Percentiles rank a stretch among this genome's conserved stretches.
Evolutionary conservation across 2,888 invertebrate genomes (phyloP).

Genomic region (Synanthedon myopaeformis): DNA sequence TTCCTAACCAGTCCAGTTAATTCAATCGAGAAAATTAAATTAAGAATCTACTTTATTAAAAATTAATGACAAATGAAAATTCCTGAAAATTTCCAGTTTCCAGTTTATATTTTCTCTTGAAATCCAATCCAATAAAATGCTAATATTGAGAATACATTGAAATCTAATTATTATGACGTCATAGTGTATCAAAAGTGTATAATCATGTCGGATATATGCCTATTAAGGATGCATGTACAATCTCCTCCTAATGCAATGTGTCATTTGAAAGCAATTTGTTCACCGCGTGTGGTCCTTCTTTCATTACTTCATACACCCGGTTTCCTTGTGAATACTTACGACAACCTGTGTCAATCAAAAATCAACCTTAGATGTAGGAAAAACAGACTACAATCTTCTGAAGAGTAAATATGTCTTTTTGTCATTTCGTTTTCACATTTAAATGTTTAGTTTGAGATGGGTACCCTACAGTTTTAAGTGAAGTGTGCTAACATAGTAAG

Average conservation of each 20-base stretch:
- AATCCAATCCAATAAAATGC: too few relatives aligned
- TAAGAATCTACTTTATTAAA: too few relatives aligned
- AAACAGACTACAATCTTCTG: neutral
- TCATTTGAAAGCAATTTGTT: conserved; percentile 66
- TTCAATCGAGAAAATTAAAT: too few relatives aligned
- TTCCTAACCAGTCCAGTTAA: too few relatives aligned
- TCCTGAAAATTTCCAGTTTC: too few relatives aligned
- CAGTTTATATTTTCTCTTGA: too few relatives aligned
- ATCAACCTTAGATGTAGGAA: neutral
- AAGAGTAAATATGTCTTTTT: neutral
- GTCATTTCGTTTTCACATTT: neutral
- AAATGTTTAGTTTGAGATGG: conserved; percentile 20
- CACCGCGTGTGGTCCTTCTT: conserved; percentile 55
- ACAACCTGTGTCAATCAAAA: neutral
- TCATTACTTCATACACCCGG: conserved; percentile 36
- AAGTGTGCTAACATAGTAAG: conserved; percentile 20
- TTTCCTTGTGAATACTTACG: conserved; percentile 8
- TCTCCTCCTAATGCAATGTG: conserved; percentile 50
- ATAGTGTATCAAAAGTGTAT: neutral
- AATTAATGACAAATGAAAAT: too few relatives aligned
- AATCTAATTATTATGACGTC: too few relatives aligned
- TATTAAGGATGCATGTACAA: conserved; percentile 4
- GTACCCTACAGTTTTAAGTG: conserved; percentile 30
- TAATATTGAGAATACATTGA: too few relatives aligned
- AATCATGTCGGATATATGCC: neutral